Evolutionary conservation across 2,797 vertebrate species (phyloP).

Genomic region (Streptopelia turtur): DNA sequence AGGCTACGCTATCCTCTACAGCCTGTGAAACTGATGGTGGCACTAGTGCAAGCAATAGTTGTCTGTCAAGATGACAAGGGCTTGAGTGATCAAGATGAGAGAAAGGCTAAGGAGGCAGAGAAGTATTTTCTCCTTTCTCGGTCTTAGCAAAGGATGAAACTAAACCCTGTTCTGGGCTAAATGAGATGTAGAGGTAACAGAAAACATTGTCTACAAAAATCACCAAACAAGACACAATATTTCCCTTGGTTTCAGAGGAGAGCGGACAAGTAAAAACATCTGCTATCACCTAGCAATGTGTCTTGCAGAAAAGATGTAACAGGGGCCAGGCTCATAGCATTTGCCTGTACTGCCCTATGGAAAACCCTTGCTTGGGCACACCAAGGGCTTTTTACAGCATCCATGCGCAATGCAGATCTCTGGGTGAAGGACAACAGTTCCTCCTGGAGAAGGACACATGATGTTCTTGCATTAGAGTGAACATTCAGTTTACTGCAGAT

Average conservation of each 20-base stretch:
- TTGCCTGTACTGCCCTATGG: neutral
- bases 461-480: neutral
- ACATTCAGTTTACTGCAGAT: neutral
- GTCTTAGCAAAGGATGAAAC: constrained; percentile 10
- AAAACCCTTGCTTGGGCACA: neutral
- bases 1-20: neutral
- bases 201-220: neutral
- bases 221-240: neutral
- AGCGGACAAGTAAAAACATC: neutral
- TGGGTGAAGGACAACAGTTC: neutral
- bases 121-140: neutral
- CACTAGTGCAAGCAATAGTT: neutral
- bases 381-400: neutral
- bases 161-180: neutral
- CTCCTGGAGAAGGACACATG: neutral
- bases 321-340: neutral
- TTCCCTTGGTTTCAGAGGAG: neutral
- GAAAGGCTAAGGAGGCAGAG: neutral
- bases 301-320: neutral
- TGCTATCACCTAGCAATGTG: neutral
- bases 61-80: neutral
- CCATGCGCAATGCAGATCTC: neutral
- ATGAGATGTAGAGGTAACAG: neutral
- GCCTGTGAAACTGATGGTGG: neutral
- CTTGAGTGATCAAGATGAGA: neutral